phyloP scores from a whole-genome alignment of 2,797 vertebrate species.

The Mormyrus proboscirostris region DNA sequence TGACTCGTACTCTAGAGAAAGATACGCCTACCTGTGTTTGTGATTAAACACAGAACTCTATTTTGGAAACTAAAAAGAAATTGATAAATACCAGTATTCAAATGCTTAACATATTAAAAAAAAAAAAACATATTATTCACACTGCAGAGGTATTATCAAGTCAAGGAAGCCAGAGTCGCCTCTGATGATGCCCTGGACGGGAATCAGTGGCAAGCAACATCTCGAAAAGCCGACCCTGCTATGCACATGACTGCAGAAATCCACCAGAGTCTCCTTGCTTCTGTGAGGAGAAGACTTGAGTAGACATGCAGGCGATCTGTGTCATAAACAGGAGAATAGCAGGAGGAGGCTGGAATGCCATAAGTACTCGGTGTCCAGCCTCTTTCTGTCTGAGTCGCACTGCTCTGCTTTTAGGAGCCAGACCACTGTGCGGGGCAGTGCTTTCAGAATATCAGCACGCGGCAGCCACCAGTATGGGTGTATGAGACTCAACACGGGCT shows the following conservation, averaged over 20 bases:
- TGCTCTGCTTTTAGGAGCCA: background rate
- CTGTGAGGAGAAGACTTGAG: background rate
- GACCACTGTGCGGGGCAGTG: background rate
- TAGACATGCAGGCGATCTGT: background rate
- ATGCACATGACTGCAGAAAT: background rate
- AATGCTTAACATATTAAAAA: background rate
- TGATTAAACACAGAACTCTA: background rate
- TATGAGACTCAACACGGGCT: background rate
- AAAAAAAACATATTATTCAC: background rate
- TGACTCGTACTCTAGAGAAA: background rate
- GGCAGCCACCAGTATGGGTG: background rate
- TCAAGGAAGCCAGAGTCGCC: background rate
- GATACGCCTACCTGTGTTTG: background rate
- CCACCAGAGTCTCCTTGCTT: background rate
- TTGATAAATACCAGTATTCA: background rate
- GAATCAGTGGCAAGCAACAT: background rate
- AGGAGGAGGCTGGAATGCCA: background rate
- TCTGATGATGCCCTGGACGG: background rate
- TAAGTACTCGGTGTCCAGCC: background rate
- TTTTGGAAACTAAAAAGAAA: background rate
- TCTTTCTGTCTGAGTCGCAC: background rate
- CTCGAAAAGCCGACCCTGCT: background rate
- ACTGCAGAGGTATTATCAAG: background rate
- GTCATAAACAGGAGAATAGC: background rate
- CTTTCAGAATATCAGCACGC: background rate